Evolutionary conservation across 2,797 vertebrate species (phyloP), one percentile per base, ranked within the genome.

Genomic region (Enteromius trimaculatus): DNA sequence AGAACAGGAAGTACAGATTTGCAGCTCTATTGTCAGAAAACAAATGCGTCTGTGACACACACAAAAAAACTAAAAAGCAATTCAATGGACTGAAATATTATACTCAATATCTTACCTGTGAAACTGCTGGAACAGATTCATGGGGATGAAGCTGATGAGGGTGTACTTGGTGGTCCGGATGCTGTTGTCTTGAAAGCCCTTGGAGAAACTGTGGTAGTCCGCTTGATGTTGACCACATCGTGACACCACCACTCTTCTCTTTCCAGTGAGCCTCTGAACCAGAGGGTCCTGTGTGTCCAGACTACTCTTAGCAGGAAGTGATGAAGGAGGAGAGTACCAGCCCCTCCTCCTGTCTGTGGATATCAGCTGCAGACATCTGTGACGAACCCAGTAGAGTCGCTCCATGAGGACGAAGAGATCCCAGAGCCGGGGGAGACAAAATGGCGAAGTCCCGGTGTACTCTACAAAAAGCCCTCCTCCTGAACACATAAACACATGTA

Each of bases 41-140:
- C 34, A 58, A 29, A 62, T 26, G 29, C 55, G 21, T 81, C 19
- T 58, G 49, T 44, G n/a, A 64, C 31, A 26, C 62, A 62, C 29
- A 23, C 10, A 47, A 1, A 29, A 68, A 60, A 37, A 34, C 4
- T 4, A n/a, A 26, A 44, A 26, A 44, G 23, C 10, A 16, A 17
- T 21, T 39, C 5, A 21, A 77, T 17, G 13, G 44, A 7, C 11
- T 53, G n/a, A 68, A 19, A 23, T 39, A 23, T 71, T 65, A 11
- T 70, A 16, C 34, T 34, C 23, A 8, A 62, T 10, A 66, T 58
- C 81, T 76, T 34, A 98, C 97, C 97, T 98, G 93, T 97, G 97
- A 92, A 99, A 99, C 65, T 99, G 98, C 90, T 98, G 96, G 89
- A 98, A 99, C 68, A 99, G 92, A 92, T 99, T 99, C 92, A 95